These are phyloP conservation scores for Liolophura sinensis DNA, from an alignment of 1,140 invertebrate species.

Conservation along the genomic window DNA sequence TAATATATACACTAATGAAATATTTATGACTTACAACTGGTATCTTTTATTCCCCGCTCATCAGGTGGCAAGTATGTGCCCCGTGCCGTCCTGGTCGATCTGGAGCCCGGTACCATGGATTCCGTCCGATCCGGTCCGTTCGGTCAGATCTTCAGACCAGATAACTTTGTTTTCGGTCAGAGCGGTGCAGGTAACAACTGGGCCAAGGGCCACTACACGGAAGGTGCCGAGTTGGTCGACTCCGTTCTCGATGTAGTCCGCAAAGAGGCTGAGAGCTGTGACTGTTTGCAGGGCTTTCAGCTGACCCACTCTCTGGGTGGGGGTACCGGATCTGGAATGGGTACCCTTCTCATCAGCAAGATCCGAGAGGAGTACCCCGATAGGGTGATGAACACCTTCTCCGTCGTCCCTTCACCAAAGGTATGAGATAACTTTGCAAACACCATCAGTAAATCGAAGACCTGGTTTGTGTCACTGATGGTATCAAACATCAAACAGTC, in stretches of 20 bases:
- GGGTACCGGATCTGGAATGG: slow-evolving; percentile 81
- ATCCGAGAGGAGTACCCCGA: slow-evolving; percentile 70
- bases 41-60: not conserved
- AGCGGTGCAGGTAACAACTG: slow-evolving; percentile 84
- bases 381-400: slow-evolving; percentile 89
- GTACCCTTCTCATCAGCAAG: slow-evolving; percentile 63
- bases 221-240: slow-evolving; percentile 84
- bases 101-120: slow-evolving; percentile 95
- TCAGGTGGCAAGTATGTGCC: slow-evolving; percentile 83
- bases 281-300: slow-evolving; percentile 64
- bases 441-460: no score
- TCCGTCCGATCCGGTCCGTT: slow-evolving; percentile 84
- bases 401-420: slow-evolving; percentile 87
- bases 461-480: no score
- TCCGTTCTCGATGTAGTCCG: slow-evolving; percentile 83
- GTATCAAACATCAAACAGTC: no score
- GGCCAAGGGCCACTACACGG: slow-evolving; percentile 91
- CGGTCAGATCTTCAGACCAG: slow-evolving; percentile 78
- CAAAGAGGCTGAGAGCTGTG: slow-evolving; percentile 83
- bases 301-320: slow-evolving; percentile 75
- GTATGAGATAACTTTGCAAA: slow-evolving; percentile 59
- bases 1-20: no score
- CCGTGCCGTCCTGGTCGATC: slow-evolving; percentile 83
- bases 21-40: not conserved
- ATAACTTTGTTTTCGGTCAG: slow-evolving; percentile 85